These are phyloP conservation scores for Morpho helenor DNA, from an alignment of 2,888 invertebrate genomes.

Conservation along the genomic window DNA sequence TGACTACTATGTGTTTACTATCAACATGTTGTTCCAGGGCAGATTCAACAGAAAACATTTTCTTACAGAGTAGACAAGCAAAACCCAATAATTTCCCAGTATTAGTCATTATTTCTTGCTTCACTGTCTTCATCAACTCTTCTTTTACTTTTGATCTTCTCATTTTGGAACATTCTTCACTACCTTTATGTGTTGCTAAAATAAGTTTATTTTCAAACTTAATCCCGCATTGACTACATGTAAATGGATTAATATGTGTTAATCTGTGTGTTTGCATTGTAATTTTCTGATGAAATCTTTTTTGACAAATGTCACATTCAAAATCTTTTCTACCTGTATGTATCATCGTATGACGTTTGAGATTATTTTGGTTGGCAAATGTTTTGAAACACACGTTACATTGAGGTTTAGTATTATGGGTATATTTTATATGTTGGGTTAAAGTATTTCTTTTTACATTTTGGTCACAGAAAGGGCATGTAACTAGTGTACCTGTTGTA, in stretches of 20 bases:
- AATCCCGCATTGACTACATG: conserved; percentile 58
- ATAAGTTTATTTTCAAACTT: conserved; percentile 49
- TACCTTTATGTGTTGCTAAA: conserved; percentile 47
- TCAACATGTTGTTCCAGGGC: conserved; percentile 69
- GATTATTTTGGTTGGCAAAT: conserved; percentile 70
- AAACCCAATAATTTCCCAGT: conserved; percentile 62
- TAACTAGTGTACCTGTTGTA: conserved; percentile 47
- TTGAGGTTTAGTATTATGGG: conserved; percentile 64
- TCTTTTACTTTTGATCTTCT: conserved; percentile 55
- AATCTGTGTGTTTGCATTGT: conserved; percentile 72
- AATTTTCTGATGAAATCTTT: conserved; percentile 69
- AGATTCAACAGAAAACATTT: conserved; percentile 67
- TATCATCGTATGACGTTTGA: conserved; percentile 74
- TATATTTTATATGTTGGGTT: conserved; percentile 71
- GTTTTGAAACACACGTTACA: conserved; percentile 65
- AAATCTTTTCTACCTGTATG: conserved; percentile 67
- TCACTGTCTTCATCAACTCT: conserved; percentile 65
- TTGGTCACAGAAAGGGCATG: conserved; percentile 66
- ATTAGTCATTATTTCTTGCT: conserved; percentile 62
- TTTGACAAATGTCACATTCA: conserved; percentile 68
- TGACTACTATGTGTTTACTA: conserved; percentile 55
- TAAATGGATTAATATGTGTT: conserved; percentile 58
- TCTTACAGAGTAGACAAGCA: conserved; percentile 68
- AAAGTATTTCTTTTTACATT: conserved; percentile 57
- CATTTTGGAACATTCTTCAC: conserved; percentile 47